Base-by-base conservation (phyloP, 2,797 vertebrate genomes). In the Phrynocephalus forsythii region DNA sequence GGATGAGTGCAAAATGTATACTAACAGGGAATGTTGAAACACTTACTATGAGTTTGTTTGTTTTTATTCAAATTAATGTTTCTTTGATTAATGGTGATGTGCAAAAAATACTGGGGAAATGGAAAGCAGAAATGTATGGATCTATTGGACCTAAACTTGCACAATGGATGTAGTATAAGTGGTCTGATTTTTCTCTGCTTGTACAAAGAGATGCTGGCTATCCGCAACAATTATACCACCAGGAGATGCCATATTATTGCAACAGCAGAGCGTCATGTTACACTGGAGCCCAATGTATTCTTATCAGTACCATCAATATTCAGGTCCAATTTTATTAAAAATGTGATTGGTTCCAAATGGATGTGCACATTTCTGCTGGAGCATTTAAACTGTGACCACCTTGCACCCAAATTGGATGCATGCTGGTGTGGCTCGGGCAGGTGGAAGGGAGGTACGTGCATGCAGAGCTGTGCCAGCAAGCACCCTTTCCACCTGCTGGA, bases 31-130 rank as follows among this genome's bases (percentile, higher is more conserved):
- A 82, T 7, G 33, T 0, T 48, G 24, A 80, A 69, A 63, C 63
- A 82, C 0, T 5, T 1, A 50, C 9, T 66, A 56, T 56, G 52
- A 56, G 52, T 10, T 56, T 56, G 38, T 44, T 44, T 44, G 38
- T 44, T 44, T 44, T 44, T 44, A 44, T 44, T 44, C 38, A 44
- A 44, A 44, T 10, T 56, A 77, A 60, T 5, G 2, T 44, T 33
- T n/a, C 20, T 63, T 13, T 82, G 78, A 24, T 1, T 30, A 4
- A 0, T 0, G 0, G 48, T 8, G 71, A 63, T 24, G 81, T 50
- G 60, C 44, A 82, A 88, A 88, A 48, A 77, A 67, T n/a, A 11
- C 22, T 50, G 8, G 33, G 2, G 3, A 90, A 85, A 84, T 5
- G 9, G 60, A n/a, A 48, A 76, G 30, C 83, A n/a, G 63, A 85